Evolutionary conservation across 2,888 invertebrate species (phyloP), one percentile per base, ranked within the genome.

Genomic region (Eulithis prunata): DNA sequence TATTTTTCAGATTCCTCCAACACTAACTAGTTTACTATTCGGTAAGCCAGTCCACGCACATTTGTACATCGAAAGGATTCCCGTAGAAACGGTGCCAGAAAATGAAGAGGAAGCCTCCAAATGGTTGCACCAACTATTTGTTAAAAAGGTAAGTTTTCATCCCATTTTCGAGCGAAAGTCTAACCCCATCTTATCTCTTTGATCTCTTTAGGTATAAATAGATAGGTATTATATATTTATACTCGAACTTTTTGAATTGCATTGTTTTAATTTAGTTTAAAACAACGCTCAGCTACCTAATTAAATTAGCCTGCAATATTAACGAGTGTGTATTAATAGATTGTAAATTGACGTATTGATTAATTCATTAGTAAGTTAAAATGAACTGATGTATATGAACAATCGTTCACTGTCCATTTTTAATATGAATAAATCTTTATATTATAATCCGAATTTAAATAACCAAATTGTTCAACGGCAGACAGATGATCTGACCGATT

Each of bases 41-140:
- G 98, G 98, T 0, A 95, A 95, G 79, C 89, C 93, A 43, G 94
- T 97, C 0, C 94, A 94, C 70, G 97, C 95, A 0, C 96, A 97
- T 80, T 90, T 98, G 89, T 95, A 96, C 79, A 95, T 97, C 75
- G 95, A 96, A 71, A 94, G 99, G 79, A 96, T 98, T 83, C 96
- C 97, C 0, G 91, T 98, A 53, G 95, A 96, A 55, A 94, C 95
- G 58, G 94, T 99, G 41, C 98, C 98, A 0, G 94, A 95, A 54
- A 95, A 95, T 60, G 97, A 97, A 73, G 94, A 91, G 32, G 95
- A 95, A 71, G 96, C 97, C 62, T 95, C 97, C 5, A 94, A 95
- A 66, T 99, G 98, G 96, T 88, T 99, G 67, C 96, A 97, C 75
- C 94, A 97, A 61, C 90, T 97, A 45, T 99, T 97, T 85, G 95